These are phyloP conservation scores for Ctenomys sociabilis DNA, from an alignment of 2,113 vertebrate species.

Conservation along the genomic window DNA sequence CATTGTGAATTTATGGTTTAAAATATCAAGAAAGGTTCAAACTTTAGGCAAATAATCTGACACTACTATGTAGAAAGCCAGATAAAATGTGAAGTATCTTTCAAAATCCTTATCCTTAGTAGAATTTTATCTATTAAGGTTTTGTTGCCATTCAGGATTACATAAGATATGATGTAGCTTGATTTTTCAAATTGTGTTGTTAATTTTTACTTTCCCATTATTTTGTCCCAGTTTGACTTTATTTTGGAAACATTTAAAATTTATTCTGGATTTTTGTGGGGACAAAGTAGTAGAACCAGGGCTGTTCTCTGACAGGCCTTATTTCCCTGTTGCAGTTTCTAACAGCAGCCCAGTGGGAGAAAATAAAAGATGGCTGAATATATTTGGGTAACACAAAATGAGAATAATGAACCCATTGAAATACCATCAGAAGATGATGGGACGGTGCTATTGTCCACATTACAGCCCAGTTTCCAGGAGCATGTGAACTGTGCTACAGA, in stretches of 20 bases:
- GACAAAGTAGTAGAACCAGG: constrained; percentile 59
- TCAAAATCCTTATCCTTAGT: not conserved
- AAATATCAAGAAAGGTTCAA: not conserved
- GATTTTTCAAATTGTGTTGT: constrained; percentile 26
- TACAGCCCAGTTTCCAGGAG: constrained; percentile 97
- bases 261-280: constrained; percentile 73
- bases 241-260: constrained; percentile 44
- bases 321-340: not conserved
- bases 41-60: not conserved
- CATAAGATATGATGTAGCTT: constrained; percentile 38
- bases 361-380: constrained; percentile 90
- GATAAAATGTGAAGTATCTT: not conserved
- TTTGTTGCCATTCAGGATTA: not conserved
- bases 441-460: constrained; percentile 95
- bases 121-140: not conserved
- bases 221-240: constrained; percentile 52
- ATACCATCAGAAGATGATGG: constrained; percentile 99
- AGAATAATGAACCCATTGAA: constrained; percentile 98
- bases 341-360: constrained; percentile 65
- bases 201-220: constrained; percentile 51
- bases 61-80: not conserved
- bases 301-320: not conserved
- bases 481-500: constrained; percentile 95
- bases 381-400: constrained; percentile 98
- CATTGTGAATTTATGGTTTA: not conserved